Percentiles rank a stretch among this genome's conserved stretches.
phyloP scores from a whole-genome alignment of 2,888 invertebrate species.

The Stictocephala bisonia region DNA sequence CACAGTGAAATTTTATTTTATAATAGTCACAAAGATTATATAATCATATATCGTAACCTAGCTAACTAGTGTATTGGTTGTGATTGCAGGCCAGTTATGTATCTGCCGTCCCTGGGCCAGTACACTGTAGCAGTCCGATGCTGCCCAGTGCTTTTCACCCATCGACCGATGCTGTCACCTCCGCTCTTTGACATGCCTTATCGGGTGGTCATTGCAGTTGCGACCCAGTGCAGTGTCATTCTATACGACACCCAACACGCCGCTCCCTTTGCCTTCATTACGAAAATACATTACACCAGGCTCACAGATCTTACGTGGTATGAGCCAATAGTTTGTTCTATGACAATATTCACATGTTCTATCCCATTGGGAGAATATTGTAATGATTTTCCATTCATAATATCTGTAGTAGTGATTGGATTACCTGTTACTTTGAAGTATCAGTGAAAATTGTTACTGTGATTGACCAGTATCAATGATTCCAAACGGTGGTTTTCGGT shows the following conservation, averaged over 20 bases:
- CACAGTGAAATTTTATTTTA: background rate
- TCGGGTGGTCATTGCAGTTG: slow-evolving; percentile 91
- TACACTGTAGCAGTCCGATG: slow-evolving; percentile 87
- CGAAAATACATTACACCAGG: slow-evolving; percentile 90
- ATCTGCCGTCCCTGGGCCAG: slow-evolving; percentile 82
- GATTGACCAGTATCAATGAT: too few species aligned
- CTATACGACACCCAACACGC: slow-evolving; percentile 90
- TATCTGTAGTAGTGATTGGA: too few species aligned
- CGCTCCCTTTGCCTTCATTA: slow-evolving; percentile 81
- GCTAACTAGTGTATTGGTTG: too few species aligned
- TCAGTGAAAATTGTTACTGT: too few species aligned
- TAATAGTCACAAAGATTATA: slow-evolving; percentile 38
- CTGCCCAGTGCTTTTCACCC: slow-evolving; percentile 78
- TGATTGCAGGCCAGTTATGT: slow-evolving; percentile 76
- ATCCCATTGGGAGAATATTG: too few species aligned
- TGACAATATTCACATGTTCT: too few species aligned
- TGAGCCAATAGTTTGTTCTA: too few species aligned
- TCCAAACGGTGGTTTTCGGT: too few species aligned
- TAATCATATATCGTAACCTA: slow-evolving; percentile 32
- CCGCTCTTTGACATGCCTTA: slow-evolving; percentile 74
- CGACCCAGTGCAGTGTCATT: slow-evolving; percentile 86
- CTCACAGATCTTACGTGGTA: slow-evolving; percentile 89
- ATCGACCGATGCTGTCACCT: slow-evolving; percentile 65
- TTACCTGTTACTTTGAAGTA: too few species aligned
- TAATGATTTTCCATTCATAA: too few species aligned